Evolutionary conservation across 2,113 vertebrate genomes (phyloP).

Genomic region (Ahaetulla prasina): DNA sequence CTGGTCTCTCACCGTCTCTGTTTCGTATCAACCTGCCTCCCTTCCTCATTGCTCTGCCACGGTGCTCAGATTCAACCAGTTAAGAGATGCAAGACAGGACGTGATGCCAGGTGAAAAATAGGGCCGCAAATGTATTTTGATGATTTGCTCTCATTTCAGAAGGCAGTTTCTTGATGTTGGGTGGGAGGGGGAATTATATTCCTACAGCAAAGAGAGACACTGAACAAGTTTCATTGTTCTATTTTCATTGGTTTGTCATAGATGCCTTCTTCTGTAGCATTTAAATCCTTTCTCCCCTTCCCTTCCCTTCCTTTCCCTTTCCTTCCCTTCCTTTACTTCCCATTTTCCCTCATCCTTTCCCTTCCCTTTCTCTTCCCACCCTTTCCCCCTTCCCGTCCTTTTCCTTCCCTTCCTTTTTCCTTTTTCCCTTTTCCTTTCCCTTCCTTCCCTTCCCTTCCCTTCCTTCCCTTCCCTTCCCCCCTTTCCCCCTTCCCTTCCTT

Average conservation of each 20-base stretch:
- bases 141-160: neutral
- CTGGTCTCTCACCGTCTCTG: neutral
- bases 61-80: neutral
- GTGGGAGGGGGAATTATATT: neutral
- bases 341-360: neutral
- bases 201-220: neutral
- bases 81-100: neutral
- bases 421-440: neutral
- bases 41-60: neutral
- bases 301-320: neutral
- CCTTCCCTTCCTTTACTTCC: neutral
- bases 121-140: neutral
- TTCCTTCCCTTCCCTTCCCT: neutral
- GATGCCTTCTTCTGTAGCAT: neutral
- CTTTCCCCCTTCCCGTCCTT: neutral
- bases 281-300: neutral
- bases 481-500: no score
- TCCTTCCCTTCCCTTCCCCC: neutral
- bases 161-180: neutral
- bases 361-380: neutral
- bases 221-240: neutral
- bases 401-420: neutral
- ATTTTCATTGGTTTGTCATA: neutral
- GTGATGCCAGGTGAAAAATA: neutral
- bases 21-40: neutral